Conservation (phyloP, 2,113 vertebrate species). For the Acrocephalus kingi region DNA sequence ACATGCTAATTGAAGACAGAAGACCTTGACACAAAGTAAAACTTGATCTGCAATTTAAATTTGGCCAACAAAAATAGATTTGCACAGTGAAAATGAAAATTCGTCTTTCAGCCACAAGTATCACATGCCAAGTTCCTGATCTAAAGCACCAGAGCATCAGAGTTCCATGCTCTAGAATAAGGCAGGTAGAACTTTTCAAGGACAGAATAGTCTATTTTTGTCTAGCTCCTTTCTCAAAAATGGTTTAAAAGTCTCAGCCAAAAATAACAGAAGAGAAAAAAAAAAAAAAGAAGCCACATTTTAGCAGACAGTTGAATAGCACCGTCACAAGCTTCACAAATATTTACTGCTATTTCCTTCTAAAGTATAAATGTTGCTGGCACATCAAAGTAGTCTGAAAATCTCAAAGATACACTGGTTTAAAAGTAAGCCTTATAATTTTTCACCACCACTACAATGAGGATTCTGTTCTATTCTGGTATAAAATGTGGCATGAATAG, state of each 20-base stretch:
- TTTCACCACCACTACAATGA: not conserved
- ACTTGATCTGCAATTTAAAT: slow-evolving; percentile 18
- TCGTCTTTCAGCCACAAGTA: not conserved
- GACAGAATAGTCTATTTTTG: slow-evolving; percentile 20
- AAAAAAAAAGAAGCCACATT: not conserved
- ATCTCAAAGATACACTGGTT: not conserved
- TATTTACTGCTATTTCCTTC: not conserved
- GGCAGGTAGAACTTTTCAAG: slow-evolving; percentile 9
- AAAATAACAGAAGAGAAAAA: not conserved
- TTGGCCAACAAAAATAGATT: not conserved
- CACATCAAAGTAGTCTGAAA: not conserved
- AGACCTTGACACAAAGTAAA: not conserved
- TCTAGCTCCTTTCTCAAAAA: slow-evolving; percentile 9
- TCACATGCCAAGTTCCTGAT: not conserved
- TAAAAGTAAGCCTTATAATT: not conserved
- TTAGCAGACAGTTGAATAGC: not conserved
- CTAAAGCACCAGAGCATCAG: not conserved
- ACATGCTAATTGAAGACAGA: not conserved
- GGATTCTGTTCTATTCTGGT: not conserved
- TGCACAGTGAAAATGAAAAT: slow-evolving; percentile 17
- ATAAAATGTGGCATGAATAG: not conserved
- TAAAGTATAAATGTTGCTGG: not conserved
- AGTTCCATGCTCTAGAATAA: not conserved
- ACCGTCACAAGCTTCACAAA: not conserved
- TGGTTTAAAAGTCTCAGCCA: not conserved